Evolutionary conservation across 2,113 vertebrate species (phyloP), one percentile per base, ranked within the genome.

Genomic region (Bambusicola thoracicus): DNA sequence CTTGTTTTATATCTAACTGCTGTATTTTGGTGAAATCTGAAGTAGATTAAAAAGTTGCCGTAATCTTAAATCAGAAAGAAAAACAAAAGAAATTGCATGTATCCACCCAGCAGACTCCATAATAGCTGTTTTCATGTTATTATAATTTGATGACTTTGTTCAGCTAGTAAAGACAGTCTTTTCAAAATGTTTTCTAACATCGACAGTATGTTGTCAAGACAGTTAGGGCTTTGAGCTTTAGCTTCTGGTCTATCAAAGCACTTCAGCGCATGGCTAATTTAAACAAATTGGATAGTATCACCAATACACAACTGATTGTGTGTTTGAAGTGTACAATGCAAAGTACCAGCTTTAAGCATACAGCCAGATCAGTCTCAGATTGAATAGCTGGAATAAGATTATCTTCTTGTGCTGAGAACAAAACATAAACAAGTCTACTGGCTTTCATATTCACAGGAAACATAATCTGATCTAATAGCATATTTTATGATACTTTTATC

Each of bases 401-500:
- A 51, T 75, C 34, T 41, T 67, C 89, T 72, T 80, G 25, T 58
- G 17, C 34, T 77, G 72, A 82, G 68, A 87, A 87, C 53, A 49
- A 73, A 91, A 74, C 89, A 48, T 81, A 72, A 79, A 85, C 73
- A 87, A 87, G 85, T 16, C 18, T 46, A 7, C 38, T 74, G 30
- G 11, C 51, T 92, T 87, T 87, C n/a, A 14, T 81, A 46, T 48
- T 72, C 74, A 61, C 9, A 85, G 69, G 84, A 90, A 87, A 34
- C 5, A 30, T 53, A 89, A 85, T 81, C 48, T 90, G 66, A 79
- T 65, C 40, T 48, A 89, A 77, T 51, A 76, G 58, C 7, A 3
- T 94, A 58, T 95, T 95, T 93, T 86, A 24, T 58, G 53, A 82
- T 91, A 40, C 49, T 16, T 91, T 78, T 89, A 8, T 81, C 70